Percentiles rank a stretch among this genome's conserved stretches.
Conservation (phyloP, 23 tunicate species). For the Aplidium turbinatum region DNA sequence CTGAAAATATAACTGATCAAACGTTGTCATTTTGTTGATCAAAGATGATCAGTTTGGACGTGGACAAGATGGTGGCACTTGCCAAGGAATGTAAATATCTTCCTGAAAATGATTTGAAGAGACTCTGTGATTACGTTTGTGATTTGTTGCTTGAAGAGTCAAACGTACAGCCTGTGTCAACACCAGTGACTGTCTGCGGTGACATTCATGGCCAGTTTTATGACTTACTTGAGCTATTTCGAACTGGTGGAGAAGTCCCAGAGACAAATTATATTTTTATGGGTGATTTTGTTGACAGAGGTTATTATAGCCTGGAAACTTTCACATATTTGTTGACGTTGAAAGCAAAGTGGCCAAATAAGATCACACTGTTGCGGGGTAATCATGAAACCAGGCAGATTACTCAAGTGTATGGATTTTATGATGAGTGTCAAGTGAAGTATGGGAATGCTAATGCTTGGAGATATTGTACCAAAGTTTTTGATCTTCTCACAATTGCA, state of each 20-base stretch:
- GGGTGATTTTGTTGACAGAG: conserved; percentile 99
- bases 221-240: conserved; percentile 89
- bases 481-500: conserved; percentile 92
- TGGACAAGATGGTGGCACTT: conserved; percentile 83
- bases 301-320: conserved; percentile 96
- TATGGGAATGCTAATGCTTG: conserved; percentile 97
- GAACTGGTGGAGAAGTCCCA: conserved; percentile 97
- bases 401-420: conserved; percentile 98
- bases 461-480: conserved; percentile 97
- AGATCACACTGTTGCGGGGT: conserved; percentile 87
- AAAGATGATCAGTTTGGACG: conserved; percentile 55
- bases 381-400: conserved; percentile 98
- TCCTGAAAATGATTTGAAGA: conserved; percentile 93
- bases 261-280: conserved; percentile 93
- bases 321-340: conserved; percentile 80
- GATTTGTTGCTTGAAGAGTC: conserved; percentile 90
- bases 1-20: too few relatives aligned
- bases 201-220: conserved; percentile 99
- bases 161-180: conserved; percentile 96
- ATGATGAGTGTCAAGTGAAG: conserved; percentile 93
- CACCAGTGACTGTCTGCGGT: conserved; percentile 98
- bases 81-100: conserved; percentile 90
- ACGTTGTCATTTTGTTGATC: background rate
- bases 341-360: conserved; percentile 87
- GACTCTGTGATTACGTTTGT: conserved; percentile 89